Base-by-base conservation (phyloP, 2,888 invertebrate genomes). In the Coenonympha arcania region DNA sequence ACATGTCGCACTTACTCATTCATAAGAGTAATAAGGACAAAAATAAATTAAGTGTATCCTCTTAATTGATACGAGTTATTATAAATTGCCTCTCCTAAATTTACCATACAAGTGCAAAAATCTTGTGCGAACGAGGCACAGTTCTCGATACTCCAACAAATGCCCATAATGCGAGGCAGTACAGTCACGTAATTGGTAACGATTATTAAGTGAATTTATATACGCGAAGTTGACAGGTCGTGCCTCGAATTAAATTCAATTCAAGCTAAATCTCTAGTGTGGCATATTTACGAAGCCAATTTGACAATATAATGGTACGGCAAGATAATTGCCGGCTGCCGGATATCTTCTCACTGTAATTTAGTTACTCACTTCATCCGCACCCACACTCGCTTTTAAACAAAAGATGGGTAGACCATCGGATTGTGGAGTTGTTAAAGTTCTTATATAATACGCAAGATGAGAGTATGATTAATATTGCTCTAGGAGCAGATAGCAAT, bases 121-220 rank as follows among this genome's bases (percentile, higher is more conserved):
- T 74, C 70, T 71, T 73, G 75, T 79, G 80, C 74, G 74, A 62
- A 67, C 64, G 72, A 61, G 67, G 58, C 68, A n/a, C n/a, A 56
- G 46, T 60, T 65, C 70, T 60, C 54, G 66, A 63, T 69, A 63
- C 73, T 72, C 71, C 68, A 68, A 69, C 64, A 64, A 66, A 70
- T 65, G 69, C 68, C 69, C 66, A 75, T 73, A 66, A 65, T 65
- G 72, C 76, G 75, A 81, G 77, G 76, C 76, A 73, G 70, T 73
- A 75, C 73, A 68, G 70, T 77, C 76, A 71, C 73, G 74, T 82
- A 80, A 82, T 82, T 79, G 81, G 77, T 74, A 78, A 77, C 74
- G 73, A 79, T 79, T 80, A 81, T 78, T 78, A 75, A 73, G 71
- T 71, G 71, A 80, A 80, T 82, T 81, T 79, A 82, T 81, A 76